Conservation (phyloP, 2,113 vertebrate species). For the Macrotus californicus region DNA sequence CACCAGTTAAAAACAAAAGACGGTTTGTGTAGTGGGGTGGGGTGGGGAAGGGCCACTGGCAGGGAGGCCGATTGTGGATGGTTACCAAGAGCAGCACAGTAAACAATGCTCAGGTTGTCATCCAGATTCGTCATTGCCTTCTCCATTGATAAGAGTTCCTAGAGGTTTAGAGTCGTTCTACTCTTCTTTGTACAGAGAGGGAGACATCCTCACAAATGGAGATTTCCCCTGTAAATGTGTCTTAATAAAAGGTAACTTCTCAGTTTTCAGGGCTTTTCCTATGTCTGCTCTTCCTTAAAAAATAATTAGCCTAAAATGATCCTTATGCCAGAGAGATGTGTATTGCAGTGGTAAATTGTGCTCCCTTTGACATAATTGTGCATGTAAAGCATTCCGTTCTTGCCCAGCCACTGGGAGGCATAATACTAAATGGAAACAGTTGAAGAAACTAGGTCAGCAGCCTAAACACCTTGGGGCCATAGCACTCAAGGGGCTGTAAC, state of each 20-base stretch:
- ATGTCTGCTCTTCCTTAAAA: background rate
- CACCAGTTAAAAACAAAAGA: background rate
- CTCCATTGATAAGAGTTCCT: background rate
- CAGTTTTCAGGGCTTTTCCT: background rate
- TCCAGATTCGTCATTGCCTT: background rate
- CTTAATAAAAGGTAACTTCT: background rate
- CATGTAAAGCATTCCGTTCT: background rate
- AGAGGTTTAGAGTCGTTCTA: background rate
- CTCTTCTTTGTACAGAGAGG: background rate
- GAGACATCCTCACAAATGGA: background rate
- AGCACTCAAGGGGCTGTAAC: background rate
- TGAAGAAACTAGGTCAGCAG: background rate
- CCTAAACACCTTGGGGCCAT: background rate
- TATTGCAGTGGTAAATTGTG: background rate
- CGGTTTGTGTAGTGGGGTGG: background rate
- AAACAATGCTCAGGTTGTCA: background rate
- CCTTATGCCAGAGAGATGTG: background rate
- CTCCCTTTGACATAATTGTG: background rate
- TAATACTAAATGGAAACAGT: background rate
- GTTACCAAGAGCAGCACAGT: background rate
- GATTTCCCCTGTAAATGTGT: background rate
- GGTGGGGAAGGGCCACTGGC: accelerated
- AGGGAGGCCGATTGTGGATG: background rate
- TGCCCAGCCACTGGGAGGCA: background rate
- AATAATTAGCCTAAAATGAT: background rate